Percentiles rank a stretch among this genome's conserved stretches.
Evolutionary conservation across 2,888 invertebrate genomes (phyloP).

Genomic region (Phengaris alcon): DNA sequence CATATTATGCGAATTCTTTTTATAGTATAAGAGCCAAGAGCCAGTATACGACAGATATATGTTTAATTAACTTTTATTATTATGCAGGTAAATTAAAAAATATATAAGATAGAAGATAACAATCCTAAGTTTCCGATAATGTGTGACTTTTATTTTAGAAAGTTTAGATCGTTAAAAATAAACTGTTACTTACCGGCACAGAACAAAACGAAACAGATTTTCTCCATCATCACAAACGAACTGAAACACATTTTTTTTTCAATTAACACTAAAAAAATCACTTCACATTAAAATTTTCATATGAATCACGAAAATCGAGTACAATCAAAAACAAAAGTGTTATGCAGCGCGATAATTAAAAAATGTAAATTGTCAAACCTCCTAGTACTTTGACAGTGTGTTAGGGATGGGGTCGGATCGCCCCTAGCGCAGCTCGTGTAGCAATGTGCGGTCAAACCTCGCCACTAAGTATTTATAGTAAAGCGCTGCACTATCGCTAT

Average conservation of each 20-base stretch:
- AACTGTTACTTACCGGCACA: conserved; percentile 58
- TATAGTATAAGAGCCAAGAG: neutral
- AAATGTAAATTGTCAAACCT: conserved; percentile 49
- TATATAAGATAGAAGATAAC: no score
- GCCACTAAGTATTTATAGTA: conserved; percentile 68
- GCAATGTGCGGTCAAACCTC: conserved; percentile 59
- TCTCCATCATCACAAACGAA: conserved; percentile 56
- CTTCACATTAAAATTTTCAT: conserved; percentile 34
- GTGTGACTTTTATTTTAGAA: no score
- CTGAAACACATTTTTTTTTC: conserved; percentile 45
- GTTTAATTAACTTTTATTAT: no score
- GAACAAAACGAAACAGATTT: conserved; percentile 57
- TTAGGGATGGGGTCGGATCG: conserved; percentile 51
- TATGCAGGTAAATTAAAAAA: no score
- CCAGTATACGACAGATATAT: neutral
- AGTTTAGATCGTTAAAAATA: neutral
- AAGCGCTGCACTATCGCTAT: conserved; percentile 40
- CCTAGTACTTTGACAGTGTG: conserved; percentile 66
- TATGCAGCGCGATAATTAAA: conserved; percentile 8
- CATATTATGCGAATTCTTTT: neutral
- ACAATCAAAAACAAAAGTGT: conserved; percentile 4
- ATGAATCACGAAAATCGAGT: neutral
- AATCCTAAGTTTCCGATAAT: no score
- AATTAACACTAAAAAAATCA: conserved; percentile 43
- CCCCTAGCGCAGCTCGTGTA: conserved; percentile 62